Evolutionary conservation across 92 coral and sea anemone genomes (phyloP).

Genomic region (Heliopora coerulea): DNA sequence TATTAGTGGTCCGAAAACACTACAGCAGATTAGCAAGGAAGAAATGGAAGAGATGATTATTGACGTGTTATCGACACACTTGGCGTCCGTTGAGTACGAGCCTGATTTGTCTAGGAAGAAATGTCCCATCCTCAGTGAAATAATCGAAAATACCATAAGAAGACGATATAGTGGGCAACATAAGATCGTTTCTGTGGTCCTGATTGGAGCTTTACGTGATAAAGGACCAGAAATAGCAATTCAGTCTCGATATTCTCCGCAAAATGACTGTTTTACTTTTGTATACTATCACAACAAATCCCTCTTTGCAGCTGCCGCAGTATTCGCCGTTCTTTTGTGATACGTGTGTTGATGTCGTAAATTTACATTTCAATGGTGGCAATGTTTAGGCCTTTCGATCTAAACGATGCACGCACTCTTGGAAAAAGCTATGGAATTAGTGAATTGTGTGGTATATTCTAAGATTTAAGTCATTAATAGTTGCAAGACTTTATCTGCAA

Average conservation of each 20-base stretch:
- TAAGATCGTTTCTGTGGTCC: conserved; percentile 60
- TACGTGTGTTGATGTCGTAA: not conserved
- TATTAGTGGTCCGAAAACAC: not conserved
- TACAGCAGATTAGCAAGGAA: conserved; percentile 12
- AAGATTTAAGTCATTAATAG: no score
- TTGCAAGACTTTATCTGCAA: no score
- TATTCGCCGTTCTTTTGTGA: conserved; percentile 58
- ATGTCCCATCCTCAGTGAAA: conserved; percentile 62
- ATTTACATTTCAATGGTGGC: conserved; percentile 15
- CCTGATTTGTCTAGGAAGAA: conserved; percentile 63
- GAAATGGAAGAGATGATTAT: conserved; percentile 19
- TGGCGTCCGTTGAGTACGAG: conserved; percentile 11
- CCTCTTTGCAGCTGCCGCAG: conserved; percentile 67
- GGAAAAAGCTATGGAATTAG: not conserved
- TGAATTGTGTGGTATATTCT: no score
- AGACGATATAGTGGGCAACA: conserved; percentile 36
- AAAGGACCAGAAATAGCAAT: conserved; percentile 64
- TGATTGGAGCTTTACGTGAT: conserved; percentile 70
- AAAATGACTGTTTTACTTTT: conserved; percentile 63
- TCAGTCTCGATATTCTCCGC: conserved; percentile 61
- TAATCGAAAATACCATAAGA: conserved; percentile 64
- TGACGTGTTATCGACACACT: conserved; percentile 7
- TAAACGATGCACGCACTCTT: no score
- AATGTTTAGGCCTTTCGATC: no score
- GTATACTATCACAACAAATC: conserved; percentile 56